Conservation (phyloP, 2,888 invertebrate species). For the Carpatolechia fugitivella region DNA sequence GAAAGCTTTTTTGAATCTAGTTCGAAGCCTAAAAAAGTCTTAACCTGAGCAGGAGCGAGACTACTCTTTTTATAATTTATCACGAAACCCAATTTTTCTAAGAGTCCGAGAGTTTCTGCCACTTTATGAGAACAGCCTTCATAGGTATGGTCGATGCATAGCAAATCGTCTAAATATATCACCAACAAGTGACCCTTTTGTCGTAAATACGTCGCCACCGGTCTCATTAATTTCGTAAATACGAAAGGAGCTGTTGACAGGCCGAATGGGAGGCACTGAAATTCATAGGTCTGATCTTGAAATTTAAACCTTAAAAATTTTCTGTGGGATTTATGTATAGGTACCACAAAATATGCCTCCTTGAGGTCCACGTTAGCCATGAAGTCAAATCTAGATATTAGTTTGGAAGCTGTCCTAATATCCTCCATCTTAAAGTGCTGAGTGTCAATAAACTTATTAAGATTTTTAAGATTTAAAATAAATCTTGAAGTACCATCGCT, state of each 20-base stretch:
- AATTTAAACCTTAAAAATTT: slow-evolving; percentile 8
- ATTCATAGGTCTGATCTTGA: slow-evolving; percentile 10
- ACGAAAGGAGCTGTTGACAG: slow-evolving; percentile 14
- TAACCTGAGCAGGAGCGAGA: neutral
- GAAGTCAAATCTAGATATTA: slow-evolving; percentile 2
- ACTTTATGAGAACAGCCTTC: neutral
- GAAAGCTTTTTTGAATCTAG: slow-evolving; percentile 8
- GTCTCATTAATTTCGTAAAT: slow-evolving; percentile 19
- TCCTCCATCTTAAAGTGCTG: slow-evolving; percentile 20
- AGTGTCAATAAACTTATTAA: slow-evolving; percentile 12
- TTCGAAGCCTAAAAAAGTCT: slow-evolving; percentile 9
- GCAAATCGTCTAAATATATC: slow-evolving; percentile 16
- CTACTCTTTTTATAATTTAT: slow-evolving; percentile 12
- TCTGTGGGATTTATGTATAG: neutral
- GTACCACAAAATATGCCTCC: slow-evolving; percentile 14
- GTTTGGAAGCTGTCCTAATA: slow-evolving; percentile 10
- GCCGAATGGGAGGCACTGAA: slow-evolving; percentile 18
- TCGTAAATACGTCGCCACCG: slow-evolving; percentile 13
- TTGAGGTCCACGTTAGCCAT: slow-evolving; percentile 17
- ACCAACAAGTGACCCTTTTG: slow-evolving; percentile 2
- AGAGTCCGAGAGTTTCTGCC: neutral
- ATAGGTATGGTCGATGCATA: slow-evolving; percentile 12
- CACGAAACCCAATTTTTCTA: slow-evolving; percentile 13
- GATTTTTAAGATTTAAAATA: slow-evolving; percentile 16
- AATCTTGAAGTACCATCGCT: slow-evolving; percentile 10